Base-by-base conservation (phyloP, 2,888 invertebrate species). In the Dorcus parallelipipedus region DNA sequence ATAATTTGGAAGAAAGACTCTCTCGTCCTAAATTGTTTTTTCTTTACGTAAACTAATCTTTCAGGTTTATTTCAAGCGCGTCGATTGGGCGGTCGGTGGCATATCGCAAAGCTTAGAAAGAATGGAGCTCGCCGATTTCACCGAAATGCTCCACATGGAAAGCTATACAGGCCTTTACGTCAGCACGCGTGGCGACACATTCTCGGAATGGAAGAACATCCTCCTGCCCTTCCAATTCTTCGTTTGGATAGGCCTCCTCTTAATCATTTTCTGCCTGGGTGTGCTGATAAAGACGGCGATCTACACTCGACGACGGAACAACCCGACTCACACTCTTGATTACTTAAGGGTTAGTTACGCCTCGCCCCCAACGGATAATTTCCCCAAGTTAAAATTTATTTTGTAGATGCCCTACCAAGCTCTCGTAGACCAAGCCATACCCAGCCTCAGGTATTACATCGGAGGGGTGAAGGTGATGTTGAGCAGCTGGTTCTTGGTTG, bases 401-500 rank as follows among this genome's bases (percentile, higher is more conserved):
- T 51, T 45, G 23, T 42, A 59, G 59, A 43, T 55, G 3, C 59
- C 55, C 2, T 59, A 55, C 39, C 49, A 51, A 10, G 43, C 38
- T 7, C 43, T 59, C 9, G 26, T 59, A 26, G 59, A 59, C 20
- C 59, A 59, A 48, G 49, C 52, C 38, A 38, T 56, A 40, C 49
- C 59, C 9, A 52, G 38, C 40, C 42, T 59, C 38, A 51, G 54
- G 14, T 38, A 49, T 10, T 45, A 39, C 8, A 42, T 51, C 7
- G 40, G 50, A 20, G 51, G 49, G 9, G n/a, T 53, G 26, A 49
- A 53, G 43, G 23, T 60, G 45, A 47, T 60, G 20, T 33, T 60
- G 39, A 49, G 50, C 10, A 39, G 54, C 26, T 60, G 54, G 60
- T 57, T 54, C 54, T 59, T 66, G 42, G 49, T 62, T n/a, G 64